phyloP scores from a whole-genome alignment of 2,113 vertebrate species.

The Phalacrocorax pelagicus region DNA sequence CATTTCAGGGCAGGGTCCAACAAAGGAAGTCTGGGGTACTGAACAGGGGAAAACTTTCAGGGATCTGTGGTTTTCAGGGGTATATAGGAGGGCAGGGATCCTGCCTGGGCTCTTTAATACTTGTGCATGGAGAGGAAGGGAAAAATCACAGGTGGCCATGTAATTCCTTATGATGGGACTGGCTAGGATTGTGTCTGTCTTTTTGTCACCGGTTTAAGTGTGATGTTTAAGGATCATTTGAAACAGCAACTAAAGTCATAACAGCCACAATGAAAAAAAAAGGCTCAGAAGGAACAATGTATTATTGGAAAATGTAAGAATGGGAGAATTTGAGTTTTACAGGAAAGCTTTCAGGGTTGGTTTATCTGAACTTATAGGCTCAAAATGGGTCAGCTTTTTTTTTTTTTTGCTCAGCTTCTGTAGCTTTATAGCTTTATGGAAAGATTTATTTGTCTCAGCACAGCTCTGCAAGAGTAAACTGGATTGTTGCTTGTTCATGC shows the following conservation, averaged over 20 bases:
- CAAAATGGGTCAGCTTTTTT: background rate
- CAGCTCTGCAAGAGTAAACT: background rate
- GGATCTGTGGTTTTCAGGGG: background rate
- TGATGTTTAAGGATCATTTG: background rate
- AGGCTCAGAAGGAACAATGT: background rate
- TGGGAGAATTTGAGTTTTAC: background rate
- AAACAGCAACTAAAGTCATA: background rate
- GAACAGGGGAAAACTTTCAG: background rate
- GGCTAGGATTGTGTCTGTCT: background rate
- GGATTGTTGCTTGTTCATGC: constrained; percentile 26
- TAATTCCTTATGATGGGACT: background rate
- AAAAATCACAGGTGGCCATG: background rate
- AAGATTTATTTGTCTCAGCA: constrained; percentile 25
- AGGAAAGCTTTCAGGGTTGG: background rate
- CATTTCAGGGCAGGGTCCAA: background rate
- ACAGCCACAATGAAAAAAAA: background rate
- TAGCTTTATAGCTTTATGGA: background rate
- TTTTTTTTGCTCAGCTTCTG: background rate
- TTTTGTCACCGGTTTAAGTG: background rate
- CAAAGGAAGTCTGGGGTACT: background rate
- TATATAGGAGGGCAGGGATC: background rate
- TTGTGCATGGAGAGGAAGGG: background rate
- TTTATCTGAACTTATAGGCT: background rate
- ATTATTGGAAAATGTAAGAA: background rate
- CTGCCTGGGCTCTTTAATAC: background rate